Evolutionary conservation across 2,888 invertebrate species (phyloP).

Genomic region (Drosophila seclusa): DNA sequence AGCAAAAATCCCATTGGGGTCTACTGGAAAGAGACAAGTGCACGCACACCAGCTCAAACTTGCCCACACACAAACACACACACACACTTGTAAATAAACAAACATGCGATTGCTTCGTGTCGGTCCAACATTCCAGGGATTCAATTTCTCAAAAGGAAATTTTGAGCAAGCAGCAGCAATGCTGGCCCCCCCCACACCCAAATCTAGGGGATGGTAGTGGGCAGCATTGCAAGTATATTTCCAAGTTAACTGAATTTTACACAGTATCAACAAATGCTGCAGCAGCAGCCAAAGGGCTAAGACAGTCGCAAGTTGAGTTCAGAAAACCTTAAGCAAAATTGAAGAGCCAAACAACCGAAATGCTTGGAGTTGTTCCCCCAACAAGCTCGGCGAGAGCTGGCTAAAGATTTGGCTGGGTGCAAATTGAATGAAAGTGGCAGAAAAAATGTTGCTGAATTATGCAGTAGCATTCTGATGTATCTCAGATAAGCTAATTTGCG

Average conservation of each 20-base stretch:
- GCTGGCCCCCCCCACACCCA: no score
- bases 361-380: conserved; percentile 6
- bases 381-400: conserved; percentile 39
- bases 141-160: conserved; percentile 81
- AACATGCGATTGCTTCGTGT: conserved; percentile 60
- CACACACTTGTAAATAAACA: conserved; percentile 48
- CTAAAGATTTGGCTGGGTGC: conserved; percentile 72
- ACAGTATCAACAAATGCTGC: conserved; percentile 31
- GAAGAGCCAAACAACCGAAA: conserved; percentile 13
- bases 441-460: conserved; percentile 80
- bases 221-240: conserved; percentile 63
- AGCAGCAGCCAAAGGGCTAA: conserved; percentile 32
- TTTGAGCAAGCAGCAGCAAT: conserved; percentile 49
- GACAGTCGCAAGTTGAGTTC: background rate
- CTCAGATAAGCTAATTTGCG: conserved; percentile 79
- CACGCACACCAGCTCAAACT: conserved; percentile 25
- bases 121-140: conserved; percentile 68
- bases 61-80: conserved; percentile 7
- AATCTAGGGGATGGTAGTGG: conserved; percentile 15
- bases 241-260: conserved; percentile 64
- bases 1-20: conserved; percentile 75
- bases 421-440: conserved; percentile 82
- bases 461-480: conserved; percentile 76
- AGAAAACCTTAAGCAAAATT: conserved; percentile 17
- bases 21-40: conserved; percentile 32